A percentile compares a stretch with the other conserved stretches of the same genome.
These are phyloP conservation scores for Andrena praecox DNA, from an alignment of 2,888 invertebrate species.

Conservation along the genomic window DNA sequence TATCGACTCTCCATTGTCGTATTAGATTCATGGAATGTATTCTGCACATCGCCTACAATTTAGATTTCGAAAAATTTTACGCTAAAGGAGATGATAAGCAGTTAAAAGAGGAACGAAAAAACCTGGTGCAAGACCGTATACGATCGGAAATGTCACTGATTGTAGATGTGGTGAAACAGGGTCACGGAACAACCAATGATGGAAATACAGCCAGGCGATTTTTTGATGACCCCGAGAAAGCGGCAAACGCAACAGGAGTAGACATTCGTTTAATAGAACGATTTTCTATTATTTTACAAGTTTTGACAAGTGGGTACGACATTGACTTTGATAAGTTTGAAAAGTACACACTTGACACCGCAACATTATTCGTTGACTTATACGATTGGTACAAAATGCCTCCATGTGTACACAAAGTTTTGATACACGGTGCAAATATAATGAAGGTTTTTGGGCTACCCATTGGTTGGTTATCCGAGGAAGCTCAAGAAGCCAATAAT, in stretches of 20 bases:
- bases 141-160: not conserved
- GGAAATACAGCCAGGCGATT: conserved; percentile 2
- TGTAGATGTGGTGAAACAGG: not conserved
- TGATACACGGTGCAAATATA: not conserved
- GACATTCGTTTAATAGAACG: not conserved
- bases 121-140: not conserved
- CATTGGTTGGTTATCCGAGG: not conserved
- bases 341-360: not conserved
- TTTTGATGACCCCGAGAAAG: not conserved
- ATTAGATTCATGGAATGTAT: not conserved
- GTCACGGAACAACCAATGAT: not conserved
- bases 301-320: not conserved
- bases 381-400: conserved; percentile 3
- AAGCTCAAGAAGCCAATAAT: not conserved
- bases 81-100: not conserved
- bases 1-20: not conserved
- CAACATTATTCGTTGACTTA: not conserved
- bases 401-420: not conserved
- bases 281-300: not conserved
- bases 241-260: not conserved
- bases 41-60: not conserved
- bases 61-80: not conserved
- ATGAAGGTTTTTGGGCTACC: not conserved
- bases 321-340: not conserved
- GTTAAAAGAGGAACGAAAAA: not conserved